Conservation (phyloP, 2,888 invertebrate genomes). For the Drosophila colorata region DNA sequence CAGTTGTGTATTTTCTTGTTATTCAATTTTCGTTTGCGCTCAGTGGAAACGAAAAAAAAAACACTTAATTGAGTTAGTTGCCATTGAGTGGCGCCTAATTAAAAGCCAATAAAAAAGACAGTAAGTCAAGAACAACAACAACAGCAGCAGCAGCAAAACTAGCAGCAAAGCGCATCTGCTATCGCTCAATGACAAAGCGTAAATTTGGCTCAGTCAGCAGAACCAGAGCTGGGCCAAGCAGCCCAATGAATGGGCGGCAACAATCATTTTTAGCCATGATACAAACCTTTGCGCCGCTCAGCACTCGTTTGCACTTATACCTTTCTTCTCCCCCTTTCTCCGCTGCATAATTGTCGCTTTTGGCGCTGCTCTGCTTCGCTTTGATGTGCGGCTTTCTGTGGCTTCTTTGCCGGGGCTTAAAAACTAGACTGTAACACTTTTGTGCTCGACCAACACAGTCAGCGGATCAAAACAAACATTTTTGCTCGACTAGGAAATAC, state of each 20-base stretch:
- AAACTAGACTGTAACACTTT: constrained; percentile 47
- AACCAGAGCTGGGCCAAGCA: constrained; percentile 7
- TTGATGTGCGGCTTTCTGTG: constrained; percentile 52
- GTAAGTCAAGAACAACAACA: constrained; percentile 42
- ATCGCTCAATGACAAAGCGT: constrained; percentile 32
- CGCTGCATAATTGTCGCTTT: constrained; percentile 16
- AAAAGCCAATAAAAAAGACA: constrained; percentile 42
- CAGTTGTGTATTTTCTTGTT: too few relatives aligned
- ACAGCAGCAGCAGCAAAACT: background rate
- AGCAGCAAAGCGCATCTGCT: constrained; percentile 17
- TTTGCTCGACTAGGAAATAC: constrained; percentile 10
- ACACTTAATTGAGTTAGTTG: constrained; percentile 42
- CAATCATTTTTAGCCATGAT: constrained; percentile 41
- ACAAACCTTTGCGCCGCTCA: constrained; percentile 40
- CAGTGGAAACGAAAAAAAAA: background rate
- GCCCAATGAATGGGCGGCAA: constrained; percentile 18
- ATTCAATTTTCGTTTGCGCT: background rate
- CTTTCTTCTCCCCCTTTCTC: background rate
- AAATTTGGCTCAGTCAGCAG: constrained; percentile 43
- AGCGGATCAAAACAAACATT: constrained; percentile 15
- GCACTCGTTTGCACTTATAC: background rate
- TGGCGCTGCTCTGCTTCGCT: constrained; percentile 20
- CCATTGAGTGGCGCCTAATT: constrained; percentile 40
- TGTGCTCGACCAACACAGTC: constrained; percentile 24
- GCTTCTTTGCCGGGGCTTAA: constrained; percentile 51